Percentiles rank a stretch among this genome's conserved stretches.
Conservation (phyloP, 2,113 vertebrate genomes). For the Urocitellus parryii region DNA sequence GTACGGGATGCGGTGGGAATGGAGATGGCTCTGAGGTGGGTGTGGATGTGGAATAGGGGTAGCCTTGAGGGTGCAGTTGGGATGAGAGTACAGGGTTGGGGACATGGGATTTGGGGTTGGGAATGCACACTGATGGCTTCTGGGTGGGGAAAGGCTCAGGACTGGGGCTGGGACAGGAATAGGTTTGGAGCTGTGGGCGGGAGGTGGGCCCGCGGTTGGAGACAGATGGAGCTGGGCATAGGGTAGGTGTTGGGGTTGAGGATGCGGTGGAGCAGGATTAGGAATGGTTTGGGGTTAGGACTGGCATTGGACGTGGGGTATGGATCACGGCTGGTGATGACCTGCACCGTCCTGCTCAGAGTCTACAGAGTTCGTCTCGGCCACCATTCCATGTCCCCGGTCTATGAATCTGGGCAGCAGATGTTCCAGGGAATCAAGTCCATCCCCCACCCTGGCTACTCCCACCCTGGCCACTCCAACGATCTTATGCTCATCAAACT, state of each 20-base stretch:
- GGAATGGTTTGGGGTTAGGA: no score
- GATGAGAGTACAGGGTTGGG: not conserved
- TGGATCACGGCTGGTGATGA: rapidly evolving
- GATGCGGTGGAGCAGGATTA: not conserved
- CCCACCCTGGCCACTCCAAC: constrained; percentile 60
- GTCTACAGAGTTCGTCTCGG: constrained; percentile 62
- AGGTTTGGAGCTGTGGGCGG: not conserved
- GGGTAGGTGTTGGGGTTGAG: rapidly evolving
- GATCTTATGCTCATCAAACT: constrained; percentile 82
- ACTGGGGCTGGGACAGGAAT: no score
- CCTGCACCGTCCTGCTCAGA: not conserved
- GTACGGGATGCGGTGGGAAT: not conserved
- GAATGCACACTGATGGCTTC: not conserved
- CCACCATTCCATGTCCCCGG: constrained; percentile 2
- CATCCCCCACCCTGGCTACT: constrained; percentile 75
- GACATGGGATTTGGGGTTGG: not conserved
- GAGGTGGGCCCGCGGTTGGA: not conserved
- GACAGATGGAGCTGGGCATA: not conserved
- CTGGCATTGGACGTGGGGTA: rapidly evolving
- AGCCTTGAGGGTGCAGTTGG: not conserved
- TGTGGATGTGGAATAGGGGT: not conserved
- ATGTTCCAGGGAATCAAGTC: constrained; percentile 23
- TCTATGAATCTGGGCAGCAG: constrained; percentile 49
- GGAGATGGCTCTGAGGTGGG: not conserved
- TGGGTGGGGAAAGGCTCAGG: not conserved